Conservation (phyloP, 2,113 vertebrate species). For the Platichthys flesus region DNA sequence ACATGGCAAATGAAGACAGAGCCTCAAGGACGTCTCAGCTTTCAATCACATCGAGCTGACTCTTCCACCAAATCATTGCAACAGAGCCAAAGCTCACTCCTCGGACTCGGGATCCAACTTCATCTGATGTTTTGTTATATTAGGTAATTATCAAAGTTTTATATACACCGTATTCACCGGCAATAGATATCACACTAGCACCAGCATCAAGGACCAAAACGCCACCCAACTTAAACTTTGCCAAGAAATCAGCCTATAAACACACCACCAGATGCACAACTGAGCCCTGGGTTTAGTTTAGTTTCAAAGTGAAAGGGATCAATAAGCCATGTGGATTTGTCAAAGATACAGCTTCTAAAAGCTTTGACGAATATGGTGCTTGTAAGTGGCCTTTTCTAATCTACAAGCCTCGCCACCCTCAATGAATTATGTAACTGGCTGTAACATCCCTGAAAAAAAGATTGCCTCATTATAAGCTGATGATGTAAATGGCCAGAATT, state of each 20-base stretch:
- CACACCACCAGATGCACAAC: no score
- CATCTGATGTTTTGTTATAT: background rate
- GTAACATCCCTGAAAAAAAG: no score
- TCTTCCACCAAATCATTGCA: constrained; percentile 25
- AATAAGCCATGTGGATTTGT: no score
- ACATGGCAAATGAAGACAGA: constrained; percentile 54
- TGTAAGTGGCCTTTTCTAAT: no score
- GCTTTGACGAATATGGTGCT: no score
- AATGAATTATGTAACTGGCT: no score
- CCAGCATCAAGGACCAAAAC: no score
- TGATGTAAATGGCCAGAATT: no score
- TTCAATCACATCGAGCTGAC: constrained; percentile 54
- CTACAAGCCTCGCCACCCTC: background rate
- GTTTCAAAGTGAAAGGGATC: no score
- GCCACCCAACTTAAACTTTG: background rate
- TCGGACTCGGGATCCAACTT: constrained; percentile 4
- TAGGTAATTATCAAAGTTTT: background rate
- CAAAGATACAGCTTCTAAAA: no score
- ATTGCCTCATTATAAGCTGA: no score
- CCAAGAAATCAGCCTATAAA: background rate
- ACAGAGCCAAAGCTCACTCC: constrained; percentile 2
- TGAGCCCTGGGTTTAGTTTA: no score
- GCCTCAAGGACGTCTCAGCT: constrained; percentile 40
- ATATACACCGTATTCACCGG: background rate
- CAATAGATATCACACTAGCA: background rate